These are phyloP conservation scores for Porites lutea DNA, from an alignment of 64 coral and sea anemone genomes.

Conservation along the genomic window DNA sequence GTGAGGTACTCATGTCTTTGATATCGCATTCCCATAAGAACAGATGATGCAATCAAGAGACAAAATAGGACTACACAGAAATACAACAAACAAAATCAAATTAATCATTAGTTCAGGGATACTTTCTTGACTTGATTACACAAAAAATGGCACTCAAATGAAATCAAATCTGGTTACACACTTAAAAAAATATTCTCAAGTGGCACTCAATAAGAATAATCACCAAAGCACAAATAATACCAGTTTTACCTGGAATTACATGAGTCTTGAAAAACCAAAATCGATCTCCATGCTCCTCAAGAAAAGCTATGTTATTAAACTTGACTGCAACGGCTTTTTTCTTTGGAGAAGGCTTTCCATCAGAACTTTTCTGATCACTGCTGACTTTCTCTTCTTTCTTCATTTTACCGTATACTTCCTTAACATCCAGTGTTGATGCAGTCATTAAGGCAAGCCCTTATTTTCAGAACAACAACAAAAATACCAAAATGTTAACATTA, in stretches of 20 bases:
- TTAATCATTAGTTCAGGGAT: not conserved
- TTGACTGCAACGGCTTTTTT: constrained; percentile 4
- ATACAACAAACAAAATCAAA: not conserved
- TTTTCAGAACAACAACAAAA: not conserved
- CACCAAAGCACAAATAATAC: not conserved
- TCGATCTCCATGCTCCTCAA: constrained; percentile 81
- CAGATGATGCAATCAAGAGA: constrained; percentile 58
- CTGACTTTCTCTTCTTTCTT: constrained; percentile 78
- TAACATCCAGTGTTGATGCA: constrained; percentile 55
- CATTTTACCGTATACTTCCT: constrained; percentile 64
- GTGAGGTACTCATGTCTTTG: constrained; percentile 62
- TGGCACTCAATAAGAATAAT: not conserved
- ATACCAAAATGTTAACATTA: not conserved
- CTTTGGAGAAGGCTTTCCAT: constrained; percentile 8
- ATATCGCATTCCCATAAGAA: constrained; percentile 63
- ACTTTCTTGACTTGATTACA: too few relatives aligned
- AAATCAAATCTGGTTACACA: too few relatives aligned
- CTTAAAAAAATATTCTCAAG: too few relatives aligned
- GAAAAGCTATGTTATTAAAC: constrained; percentile 89
- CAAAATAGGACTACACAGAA: constrained; percentile 70
- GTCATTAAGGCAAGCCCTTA: constrained; percentile 65
- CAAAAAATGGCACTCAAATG: too few relatives aligned
- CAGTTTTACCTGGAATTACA: constrained; percentile 87
- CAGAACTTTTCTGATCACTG: constrained; percentile 43
- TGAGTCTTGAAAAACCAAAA: constrained; percentile 95